Evolutionary conservation across 1,140 invertebrate genomes (phyloP), one percentile per base, ranked within the genome.

Genomic region (Pinna nobilis): DNA sequence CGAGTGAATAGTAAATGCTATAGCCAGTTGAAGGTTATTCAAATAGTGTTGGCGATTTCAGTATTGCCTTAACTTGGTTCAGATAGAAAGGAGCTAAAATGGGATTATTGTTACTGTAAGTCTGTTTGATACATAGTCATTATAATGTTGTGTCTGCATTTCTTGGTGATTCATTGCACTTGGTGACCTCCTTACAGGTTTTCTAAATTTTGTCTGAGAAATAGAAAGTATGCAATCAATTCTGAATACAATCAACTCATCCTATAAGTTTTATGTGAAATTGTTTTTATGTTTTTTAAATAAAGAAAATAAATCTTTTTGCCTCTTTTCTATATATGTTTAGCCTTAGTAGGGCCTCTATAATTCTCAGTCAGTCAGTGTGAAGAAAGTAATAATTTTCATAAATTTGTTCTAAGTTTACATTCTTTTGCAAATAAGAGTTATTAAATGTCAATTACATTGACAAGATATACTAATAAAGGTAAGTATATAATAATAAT

Each of bases 281-380:
- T 20, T 28, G 23, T 13, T 23, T 30, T 35, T 13, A n/a, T 59
- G 37, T 59, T n/a, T 30, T 15, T 32, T 2, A 28, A 53, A 23
- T 1, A 4, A 32, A 20, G 30, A 3, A 33, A 33, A 18, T 35
- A 33, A 59, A 59, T 59, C 55, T n/a, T 35, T 59, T 32, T 35
- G 15, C 28, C 32, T 35, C 55, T 59, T 59, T 59, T 30, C 37
- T 59, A 18, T 13, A 33, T n/a, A 28, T 53, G 30, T 33, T 25
- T 18, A 35, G 32, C 20, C 30, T 35, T 33, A 59, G 55, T 30
- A 35, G 55, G 37, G 55, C 37, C 33, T 59, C 7, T 33, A 59
- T 35, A 30, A 59, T 33, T 59, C 37, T 59, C 30, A 59, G 55
- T 59, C 55, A 59, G 55, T 59, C 30, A 33, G 55, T 59, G 55